Base-by-base conservation (phyloP, 2,888 invertebrate species). In the Hyposoter didymator region DNA sequence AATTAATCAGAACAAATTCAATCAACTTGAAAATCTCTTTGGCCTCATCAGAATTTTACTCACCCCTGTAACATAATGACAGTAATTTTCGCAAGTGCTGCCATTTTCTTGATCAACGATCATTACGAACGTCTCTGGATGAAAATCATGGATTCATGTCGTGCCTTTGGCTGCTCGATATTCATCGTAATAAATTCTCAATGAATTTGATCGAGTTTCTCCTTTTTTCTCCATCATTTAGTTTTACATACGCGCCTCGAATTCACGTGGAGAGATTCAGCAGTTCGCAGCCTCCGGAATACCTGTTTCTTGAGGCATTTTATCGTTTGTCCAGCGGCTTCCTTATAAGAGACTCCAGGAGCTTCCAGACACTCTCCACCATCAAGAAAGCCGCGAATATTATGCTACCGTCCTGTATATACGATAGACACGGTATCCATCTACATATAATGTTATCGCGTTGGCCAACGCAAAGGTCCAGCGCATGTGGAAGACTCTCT, bases 231-330 rank as follows among this genome's bases (percentile, higher is more conserved):
- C 12, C 14, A 73, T 69, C 59, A 47, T 59, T 55, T 59, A 2
- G 8, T 28, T 39, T 28, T 22, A 5, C 80, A 43, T 49, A 35
- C 35, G 39, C 43, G 49, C 69, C 59, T 64, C 59, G 43, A 64
- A 83, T 81, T 64, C 28, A 47, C 72, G 59, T 45, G 69, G 35
- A 19, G 43, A 80, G 67, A 78, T 81, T 83, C 64, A 62, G 47
- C 79, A 81, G 78, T 78, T 83, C 74, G 62, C 73, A 67, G 62
- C 74, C 39, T 55, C 39, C 43, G 73, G 67, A 81, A 70, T 73
- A 84, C 86, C 86, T 81, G 80, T 86, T 81, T 55, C 75, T 52
- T 62, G 45, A 62, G n/a, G 59, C 62, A 62, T 69, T 22, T 72
- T 78, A 82, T 78, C 62, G 76, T 78, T 70, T 47, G 62, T 70